Evolutionary conservation across 2,888 invertebrate species (phyloP).

Genomic region (Caenorhabditis japonica): DNA sequence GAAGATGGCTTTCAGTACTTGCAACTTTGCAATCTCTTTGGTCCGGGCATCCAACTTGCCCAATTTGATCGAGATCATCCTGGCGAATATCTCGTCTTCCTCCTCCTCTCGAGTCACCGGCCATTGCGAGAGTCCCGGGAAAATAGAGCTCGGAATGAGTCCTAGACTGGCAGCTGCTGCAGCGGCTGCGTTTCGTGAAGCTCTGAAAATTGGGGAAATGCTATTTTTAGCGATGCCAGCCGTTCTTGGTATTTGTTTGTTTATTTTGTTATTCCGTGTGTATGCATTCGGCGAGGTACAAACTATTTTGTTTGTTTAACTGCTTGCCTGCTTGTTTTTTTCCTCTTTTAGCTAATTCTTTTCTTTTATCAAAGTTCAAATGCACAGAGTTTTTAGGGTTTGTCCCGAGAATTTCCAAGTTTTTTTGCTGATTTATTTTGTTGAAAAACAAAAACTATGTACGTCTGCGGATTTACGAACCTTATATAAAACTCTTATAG

Average conservation of each 20-base stretch:
- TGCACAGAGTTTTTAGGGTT: no score
- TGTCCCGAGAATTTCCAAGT: no score
- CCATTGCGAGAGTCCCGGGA: constrained; percentile 30
- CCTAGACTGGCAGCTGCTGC: constrained; percentile 44
- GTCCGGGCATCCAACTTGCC: constrained; percentile 48
- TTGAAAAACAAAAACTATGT: constrained; percentile 4
- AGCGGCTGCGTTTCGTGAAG: constrained; percentile 35
- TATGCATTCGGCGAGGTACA: constrained; percentile 1
- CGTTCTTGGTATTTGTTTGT: constrained; percentile 13
- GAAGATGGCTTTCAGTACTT: constrained; percentile 51
- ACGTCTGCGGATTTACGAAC: no score
- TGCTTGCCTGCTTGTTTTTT: constrained; percentile 9
- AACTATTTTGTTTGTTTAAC: constrained; percentile 3
- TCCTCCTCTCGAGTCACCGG: constrained; percentile 51
- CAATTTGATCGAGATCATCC: constrained; percentile 51
- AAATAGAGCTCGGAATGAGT: constrained; percentile 6
- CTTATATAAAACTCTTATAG: no score
- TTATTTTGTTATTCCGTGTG: background rate
- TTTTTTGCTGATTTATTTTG: background rate
- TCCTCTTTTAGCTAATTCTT: constrained; percentile 1
- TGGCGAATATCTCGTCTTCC: constrained; percentile 60
- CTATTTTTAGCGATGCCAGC: background rate
- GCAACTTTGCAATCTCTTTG: constrained; percentile 52
- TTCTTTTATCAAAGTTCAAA: no score
- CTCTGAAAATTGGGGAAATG: constrained; percentile 9